Conservation (phyloP, 1,140 invertebrate genomes). For the Ceratina calcarata region DNA sequence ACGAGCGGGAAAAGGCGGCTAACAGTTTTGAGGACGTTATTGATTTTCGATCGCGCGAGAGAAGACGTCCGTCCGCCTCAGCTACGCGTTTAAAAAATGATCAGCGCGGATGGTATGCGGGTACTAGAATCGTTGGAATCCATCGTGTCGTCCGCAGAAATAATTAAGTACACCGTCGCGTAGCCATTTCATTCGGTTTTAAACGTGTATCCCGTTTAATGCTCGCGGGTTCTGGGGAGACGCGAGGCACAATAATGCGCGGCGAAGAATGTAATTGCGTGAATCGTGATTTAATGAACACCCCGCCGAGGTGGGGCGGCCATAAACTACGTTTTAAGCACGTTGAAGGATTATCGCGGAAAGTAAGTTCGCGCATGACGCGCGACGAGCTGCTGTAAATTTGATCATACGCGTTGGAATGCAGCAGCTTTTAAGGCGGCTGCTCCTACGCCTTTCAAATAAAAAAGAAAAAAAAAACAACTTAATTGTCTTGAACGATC, state of each 20-base stretch:
- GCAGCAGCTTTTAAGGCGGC: conserved; percentile 18
- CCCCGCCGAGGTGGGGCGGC: conserved; percentile 28
- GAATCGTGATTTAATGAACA: conserved; percentile 56
- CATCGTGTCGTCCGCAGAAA: conserved; percentile 40
- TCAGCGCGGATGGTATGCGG: conserved; percentile 35
- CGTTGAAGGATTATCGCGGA: conserved; percentile 53
- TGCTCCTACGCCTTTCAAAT: background rate
- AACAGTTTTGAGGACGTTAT: background rate
- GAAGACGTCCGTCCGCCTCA: too few species aligned
- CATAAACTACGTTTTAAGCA: conserved; percentile 50
- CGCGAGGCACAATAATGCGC: conserved; percentile 54
- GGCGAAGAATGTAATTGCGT: conserved; percentile 61
- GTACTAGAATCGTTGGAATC: conserved; percentile 58
- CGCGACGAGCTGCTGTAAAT: conserved; percentile 28
- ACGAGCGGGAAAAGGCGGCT: background rate
- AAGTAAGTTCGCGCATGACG: conserved; percentile 1
- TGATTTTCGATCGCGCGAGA: conserved; percentile 18
- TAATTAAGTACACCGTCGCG: conserved; percentile 10
- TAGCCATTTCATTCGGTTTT: conserved; percentile 57
- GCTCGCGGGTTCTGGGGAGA: conserved; percentile 18
- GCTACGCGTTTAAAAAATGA: conserved; percentile 54
- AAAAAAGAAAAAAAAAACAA: background rate
- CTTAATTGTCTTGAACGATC: conserved; percentile 20
- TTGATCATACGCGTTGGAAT: conserved; percentile 13
- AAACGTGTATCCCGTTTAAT: conserved; percentile 62